A percentile compares a stretch with the other conserved stretches of the same genome.
These are phyloP conservation scores for Zootoca vivipara DNA, from an alignment of 2,113 vertebrate species.

Conservation along the genomic window DNA sequence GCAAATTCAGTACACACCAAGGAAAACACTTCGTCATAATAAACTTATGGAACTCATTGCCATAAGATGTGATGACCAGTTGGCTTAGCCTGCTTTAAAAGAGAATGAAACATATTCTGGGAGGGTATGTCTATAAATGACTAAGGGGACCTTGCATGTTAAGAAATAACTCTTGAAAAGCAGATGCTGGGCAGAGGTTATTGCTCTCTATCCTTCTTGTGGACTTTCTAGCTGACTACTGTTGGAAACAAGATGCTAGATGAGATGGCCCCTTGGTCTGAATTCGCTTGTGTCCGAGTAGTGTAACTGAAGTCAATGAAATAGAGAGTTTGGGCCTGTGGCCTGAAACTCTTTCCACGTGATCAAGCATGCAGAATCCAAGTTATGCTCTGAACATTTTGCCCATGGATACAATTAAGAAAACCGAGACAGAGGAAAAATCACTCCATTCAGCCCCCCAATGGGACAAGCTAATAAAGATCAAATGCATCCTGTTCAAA, in stretches of 20 bases:
- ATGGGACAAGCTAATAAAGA: background rate
- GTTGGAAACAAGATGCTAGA: too few species aligned
- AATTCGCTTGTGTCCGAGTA: background rate
- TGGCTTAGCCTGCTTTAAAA: background rate
- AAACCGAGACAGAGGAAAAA: background rate
- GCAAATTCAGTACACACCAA: background rate
- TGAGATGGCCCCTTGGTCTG: background rate
- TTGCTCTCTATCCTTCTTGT: background rate
- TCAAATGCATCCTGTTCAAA: background rate
- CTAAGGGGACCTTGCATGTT: background rate
- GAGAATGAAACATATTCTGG: background rate
- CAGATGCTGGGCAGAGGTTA: background rate
- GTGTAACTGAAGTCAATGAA: background rate
- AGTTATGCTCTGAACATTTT: background rate
- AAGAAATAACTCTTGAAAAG: too few species aligned
- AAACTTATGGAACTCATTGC: background rate
- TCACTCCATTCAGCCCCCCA: background rate
- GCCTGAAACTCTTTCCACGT: rapidly evolving
- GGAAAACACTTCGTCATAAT: background rate
- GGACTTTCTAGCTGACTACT: background rate
- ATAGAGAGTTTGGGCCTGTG: background rate
- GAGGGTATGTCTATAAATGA: background rate
- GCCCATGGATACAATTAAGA: rapidly evolving
- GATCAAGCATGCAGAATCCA: rapidly evolving
- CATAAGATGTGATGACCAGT: background rate